Base-by-base conservation (phyloP, 2,797 vertebrate species). In the Astyanax mexicanus region DNA sequence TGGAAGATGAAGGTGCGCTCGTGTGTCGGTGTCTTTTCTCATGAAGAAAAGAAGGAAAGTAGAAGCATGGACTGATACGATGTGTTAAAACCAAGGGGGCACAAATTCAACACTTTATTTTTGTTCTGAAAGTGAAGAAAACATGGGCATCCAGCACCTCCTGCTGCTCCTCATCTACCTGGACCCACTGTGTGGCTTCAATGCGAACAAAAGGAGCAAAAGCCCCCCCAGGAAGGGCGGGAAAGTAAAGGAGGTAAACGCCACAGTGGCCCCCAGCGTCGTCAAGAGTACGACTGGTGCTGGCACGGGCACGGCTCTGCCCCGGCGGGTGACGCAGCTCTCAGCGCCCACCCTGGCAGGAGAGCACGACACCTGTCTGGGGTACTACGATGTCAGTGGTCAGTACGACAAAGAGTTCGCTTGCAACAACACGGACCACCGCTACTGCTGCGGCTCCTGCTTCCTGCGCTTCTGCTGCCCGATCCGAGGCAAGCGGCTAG, bases 401-500 rank as follows among this genome's bases (percentile, higher is more conserved):
- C 95, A 97, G 89, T 96, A 93, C 89, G 97, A 99, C 92, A 98
- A 97, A 86, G 96, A 98, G 92, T 99, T 99, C 86, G 92, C 95
- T 81, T 98, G 97, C 84, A 99, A 99, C 94, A 98, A 98, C 90
- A 98, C 96, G 64, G 95, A 96, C 54, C 96, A 97, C 83, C 95
- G 96, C 78, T 99, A 95, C 94, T 99, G 97, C 89, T 98, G 97
- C 89, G 97, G 97, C 84, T 97, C 96, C 89, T 99, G 97, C 92
- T 97, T 95, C 90, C 94, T 98, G 85, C 96, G 97, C 87, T 99
- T 98, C 91, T 98, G 97, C 92, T 99, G 97, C 90, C 96, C 96
- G 81, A 96, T 97, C 87, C 95, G 95, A 29, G 94, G 92, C 54
- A 96, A 97, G 90, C 95, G 96, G 84, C 88, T 99, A 89, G 95